Base-by-base conservation (phyloP, 2,888 invertebrate genomes). In the Zaprionus bogoriensis region DNA sequence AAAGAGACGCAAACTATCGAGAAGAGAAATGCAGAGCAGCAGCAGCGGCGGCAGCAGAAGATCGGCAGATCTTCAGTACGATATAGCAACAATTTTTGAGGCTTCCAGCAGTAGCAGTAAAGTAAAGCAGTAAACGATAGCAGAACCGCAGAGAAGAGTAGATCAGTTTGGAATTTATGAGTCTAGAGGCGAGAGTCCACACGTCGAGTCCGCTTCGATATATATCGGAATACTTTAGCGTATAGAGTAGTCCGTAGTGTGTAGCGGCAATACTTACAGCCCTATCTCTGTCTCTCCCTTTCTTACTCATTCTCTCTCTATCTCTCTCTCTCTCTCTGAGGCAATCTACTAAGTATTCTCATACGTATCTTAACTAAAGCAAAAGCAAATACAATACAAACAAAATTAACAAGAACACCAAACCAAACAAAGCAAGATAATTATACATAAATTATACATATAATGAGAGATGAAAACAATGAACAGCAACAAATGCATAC, bases 11-110 rank as follows among this genome's bases (percentile, higher is more conserved):
- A 28, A 20, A n/a, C n/a, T n/a, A n/a, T n/a, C n/a, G 44, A 47
- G 50, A n/a, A n/a, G 7, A 22, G 4, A 30, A 38, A 22, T 42
- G 46, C 32, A 38, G 14, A 47, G 10, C 5, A 19, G 12, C 3
- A 20, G 20, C n/a, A n/a, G n/a, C n/a, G n/a, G n/a, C n/a, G n/a
- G n/a, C n/a, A n/a, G n/a, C n/a, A n/a, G n/a, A n/a, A n/a, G n/a
- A n/a, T n/a, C n/a, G 44, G 28, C 45, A 74, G 51, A 47, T 54
- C 50, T 67, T 46, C 62, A 69, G 48, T 57, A n/a, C n/a, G n/a
- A n/a, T n/a, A 54, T 66, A 66, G 65, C 60, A 74, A 54, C 67
- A 64, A 76, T 82, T 72, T 74, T 61, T 63, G 83, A 78, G 83
- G 78, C 86, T 78, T 85, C 83, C 77, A 63, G 46, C 46, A 69